Conservation (phyloP, 2,888 invertebrate species). For the Yponomeuta evonymella region DNA sequence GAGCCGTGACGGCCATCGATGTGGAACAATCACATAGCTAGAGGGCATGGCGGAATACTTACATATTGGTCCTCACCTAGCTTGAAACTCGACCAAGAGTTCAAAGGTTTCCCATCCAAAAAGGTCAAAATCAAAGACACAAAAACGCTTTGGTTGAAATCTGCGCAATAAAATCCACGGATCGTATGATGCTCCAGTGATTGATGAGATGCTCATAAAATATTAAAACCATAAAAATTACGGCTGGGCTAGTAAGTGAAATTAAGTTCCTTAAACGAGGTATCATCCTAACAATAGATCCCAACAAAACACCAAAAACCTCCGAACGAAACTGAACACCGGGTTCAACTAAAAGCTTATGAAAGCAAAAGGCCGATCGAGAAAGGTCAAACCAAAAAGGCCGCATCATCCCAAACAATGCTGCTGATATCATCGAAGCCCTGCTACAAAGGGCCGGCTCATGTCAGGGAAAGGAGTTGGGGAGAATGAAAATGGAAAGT, state of each 20-base stretch:
- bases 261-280: not conserved
- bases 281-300: not conserved
- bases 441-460: not conserved
- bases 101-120: too few relatives aligned
- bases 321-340: not conserved
- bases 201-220: too few relatives aligned
- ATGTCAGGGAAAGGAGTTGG: slow-evolving; percentile 38
- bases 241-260: too few relatives aligned
- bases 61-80: not conserved
- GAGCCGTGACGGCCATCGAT: slow-evolving; percentile 50
- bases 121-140: not conserved
- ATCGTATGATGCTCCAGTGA: too few relatives aligned
- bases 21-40: slow-evolving; percentile 39
- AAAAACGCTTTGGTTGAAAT: too few relatives aligned
- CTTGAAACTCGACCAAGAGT: too few relatives aligned
- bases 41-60: not conserved
- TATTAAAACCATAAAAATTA: too few relatives aligned
- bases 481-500: slow-evolving; percentile 66
- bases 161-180: too few relatives aligned
- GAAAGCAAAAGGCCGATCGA: not conserved
- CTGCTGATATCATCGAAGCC: not conserved
- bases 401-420: not conserved
- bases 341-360: not conserved
- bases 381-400: not conserved
- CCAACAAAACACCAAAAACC: not conserved